Evolutionary conservation across 2,113 vertebrate genomes (phyloP).

Genomic region (Caracal caracal): DNA sequence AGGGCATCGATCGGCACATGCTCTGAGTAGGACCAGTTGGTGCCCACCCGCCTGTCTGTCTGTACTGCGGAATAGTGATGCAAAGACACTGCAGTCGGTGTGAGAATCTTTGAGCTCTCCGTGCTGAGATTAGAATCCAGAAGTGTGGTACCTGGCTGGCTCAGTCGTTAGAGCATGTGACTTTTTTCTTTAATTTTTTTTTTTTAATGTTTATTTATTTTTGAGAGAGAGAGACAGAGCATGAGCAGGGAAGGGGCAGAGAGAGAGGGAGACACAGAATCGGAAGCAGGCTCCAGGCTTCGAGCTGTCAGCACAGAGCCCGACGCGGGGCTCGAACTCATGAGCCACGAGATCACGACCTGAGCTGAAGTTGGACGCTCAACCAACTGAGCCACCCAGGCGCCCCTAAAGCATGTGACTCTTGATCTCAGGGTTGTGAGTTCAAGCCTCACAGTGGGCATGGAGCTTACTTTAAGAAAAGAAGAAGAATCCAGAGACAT

Average conservation of each 20-base stretch:
- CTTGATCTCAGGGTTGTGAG: not conserved
- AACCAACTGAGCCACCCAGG: no score
- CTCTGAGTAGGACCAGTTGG: not conserved
- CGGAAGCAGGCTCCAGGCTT: no score
- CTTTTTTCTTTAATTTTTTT: no score
- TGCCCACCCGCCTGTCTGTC: not conserved
- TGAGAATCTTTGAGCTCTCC: not conserved
- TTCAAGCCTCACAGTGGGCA: not conserved
- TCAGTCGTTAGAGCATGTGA: not conserved
- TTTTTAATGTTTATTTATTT: no score
- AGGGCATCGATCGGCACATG: no score
- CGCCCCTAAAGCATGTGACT: not conserved
- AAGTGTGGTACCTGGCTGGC: not conserved
- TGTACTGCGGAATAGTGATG: not conserved
- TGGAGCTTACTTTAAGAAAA: not conserved
- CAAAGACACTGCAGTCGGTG: not conserved
- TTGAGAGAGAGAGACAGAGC: no score
- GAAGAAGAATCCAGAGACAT: not conserved
- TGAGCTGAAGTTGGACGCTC: no score
- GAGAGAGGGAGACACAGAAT: no score
- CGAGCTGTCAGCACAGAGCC: no score
- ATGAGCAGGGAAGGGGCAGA: no score
- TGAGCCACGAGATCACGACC: no score
- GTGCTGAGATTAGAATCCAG: not conserved
- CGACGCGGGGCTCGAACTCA: no score